A percentile compares a stretch with the other conserved stretches of the same genome.
Conservation (phyloP, 2,113 vertebrate species). For the Centrocercus urophasianus region DNA sequence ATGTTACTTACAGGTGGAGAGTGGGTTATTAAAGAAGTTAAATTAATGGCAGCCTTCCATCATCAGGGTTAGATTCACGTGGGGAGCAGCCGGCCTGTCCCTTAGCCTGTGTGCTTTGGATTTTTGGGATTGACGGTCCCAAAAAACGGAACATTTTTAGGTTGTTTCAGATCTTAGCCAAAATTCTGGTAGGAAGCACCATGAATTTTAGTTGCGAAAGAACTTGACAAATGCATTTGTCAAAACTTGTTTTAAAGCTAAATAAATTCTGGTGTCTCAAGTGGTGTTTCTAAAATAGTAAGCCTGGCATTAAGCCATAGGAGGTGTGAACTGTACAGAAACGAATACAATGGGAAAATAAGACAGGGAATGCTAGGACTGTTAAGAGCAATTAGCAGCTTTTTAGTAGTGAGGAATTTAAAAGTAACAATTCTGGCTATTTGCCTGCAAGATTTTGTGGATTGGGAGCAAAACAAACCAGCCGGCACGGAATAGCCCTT, state of each 20-base stretch:
- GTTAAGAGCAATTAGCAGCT: neutral
- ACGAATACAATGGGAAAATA: neutral
- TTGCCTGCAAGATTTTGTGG: neutral
- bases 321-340: neutral
- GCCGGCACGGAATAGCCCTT: neutral
- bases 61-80: accelerated
- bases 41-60: neutral
- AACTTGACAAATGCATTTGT: neutral
- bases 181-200: neutral
- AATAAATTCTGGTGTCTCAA: neutral
- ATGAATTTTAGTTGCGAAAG: neutral
- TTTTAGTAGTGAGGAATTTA: neutral
- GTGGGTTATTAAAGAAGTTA: neutral
- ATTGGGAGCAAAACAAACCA: neutral
- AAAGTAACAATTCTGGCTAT: neutral
- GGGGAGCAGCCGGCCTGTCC: neutral
- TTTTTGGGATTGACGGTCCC: neutral
- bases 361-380: neutral
- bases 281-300: neutral
- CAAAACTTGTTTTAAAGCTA: neutral
- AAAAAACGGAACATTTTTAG: neutral
- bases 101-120: accelerated
- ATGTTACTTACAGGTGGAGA: neutral
- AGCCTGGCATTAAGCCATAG: neutral
- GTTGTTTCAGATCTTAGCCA: neutral